Conservation (phyloP, 2,797 vertebrate species). For the Acanthis flammea region DNA sequence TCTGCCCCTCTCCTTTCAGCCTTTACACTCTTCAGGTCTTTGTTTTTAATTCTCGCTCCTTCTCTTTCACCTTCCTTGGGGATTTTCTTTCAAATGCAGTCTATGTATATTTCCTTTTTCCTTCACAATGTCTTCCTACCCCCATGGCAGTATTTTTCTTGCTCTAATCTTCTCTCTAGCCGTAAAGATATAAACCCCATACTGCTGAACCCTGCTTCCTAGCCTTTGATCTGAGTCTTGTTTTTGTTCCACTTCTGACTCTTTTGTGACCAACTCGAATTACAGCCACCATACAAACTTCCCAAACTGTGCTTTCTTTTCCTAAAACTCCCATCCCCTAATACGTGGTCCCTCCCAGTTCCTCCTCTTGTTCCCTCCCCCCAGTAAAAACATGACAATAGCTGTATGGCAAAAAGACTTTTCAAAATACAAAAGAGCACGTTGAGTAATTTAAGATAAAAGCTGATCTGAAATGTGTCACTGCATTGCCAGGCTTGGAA, state of each 20-base stretch:
- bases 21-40: constrained; percentile 43
- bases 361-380: neutral
- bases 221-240: constrained; percentile 65
- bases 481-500: constrained; percentile 59
- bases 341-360: neutral
- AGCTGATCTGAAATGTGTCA: constrained; percentile 61
- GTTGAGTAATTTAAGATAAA: constrained; percentile 66
- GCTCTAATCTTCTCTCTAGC: constrained; percentile 67
- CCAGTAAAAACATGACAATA: constrained; percentile 5
- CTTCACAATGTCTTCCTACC: constrained; percentile 61
- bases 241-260: constrained; percentile 66
- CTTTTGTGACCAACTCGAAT: constrained; percentile 62
- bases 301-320: constrained; percentile 34
- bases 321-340: neutral
- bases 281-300: constrained; percentile 45
- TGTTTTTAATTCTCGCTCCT: constrained; percentile 28
- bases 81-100: constrained; percentile 61
- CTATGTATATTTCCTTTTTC: constrained; percentile 50
- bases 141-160: constrained; percentile 66
- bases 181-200: constrained; percentile 66
- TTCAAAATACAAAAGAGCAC: constrained; percentile 11
- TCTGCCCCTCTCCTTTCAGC: constrained; percentile 47
- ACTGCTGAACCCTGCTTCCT: constrained; percentile 38
- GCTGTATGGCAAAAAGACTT: neutral
- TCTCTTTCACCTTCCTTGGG: constrained; percentile 35